A percentile compares a stretch with the other conserved stretches of the same genome.
Conservation (phyloP, 2,888 invertebrate genomes). For the Dendrolimus pini region DNA sequence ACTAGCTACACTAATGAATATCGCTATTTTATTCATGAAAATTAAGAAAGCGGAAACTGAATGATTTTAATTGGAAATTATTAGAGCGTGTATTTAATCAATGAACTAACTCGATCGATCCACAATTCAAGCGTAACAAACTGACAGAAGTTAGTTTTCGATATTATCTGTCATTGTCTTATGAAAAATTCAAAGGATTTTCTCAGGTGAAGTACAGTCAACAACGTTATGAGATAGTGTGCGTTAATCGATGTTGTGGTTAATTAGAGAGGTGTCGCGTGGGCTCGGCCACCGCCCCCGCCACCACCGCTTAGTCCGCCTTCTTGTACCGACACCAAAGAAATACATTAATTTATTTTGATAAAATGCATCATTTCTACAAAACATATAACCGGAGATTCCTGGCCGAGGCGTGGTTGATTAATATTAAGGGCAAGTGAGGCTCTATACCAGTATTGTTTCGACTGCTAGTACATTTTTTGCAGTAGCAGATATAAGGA, state of each 20-base stretch:
- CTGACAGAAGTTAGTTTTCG: background rate
- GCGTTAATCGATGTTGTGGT: slow-evolving; percentile 53
- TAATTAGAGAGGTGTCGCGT: slow-evolving; percentile 66
- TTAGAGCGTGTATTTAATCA: background rate
- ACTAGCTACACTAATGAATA: too few species aligned
- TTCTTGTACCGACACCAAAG: slow-evolving; percentile 24
- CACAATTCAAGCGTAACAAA: background rate
- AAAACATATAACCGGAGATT: too few species aligned
- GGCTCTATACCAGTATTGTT: too few species aligned
- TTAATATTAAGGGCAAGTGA: too few species aligned
- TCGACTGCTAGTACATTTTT: too few species aligned
- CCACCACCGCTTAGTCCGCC: slow-evolving; percentile 21
- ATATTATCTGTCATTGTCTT: background rate
- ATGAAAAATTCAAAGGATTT: background rate
- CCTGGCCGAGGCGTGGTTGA: too few species aligned
- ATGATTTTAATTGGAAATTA: too few species aligned
- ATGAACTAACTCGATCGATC: background rate
- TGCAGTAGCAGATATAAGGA: too few species aligned
- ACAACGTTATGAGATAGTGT: background rate
- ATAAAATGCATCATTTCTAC: too few species aligned
- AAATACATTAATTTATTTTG: slow-evolving; percentile 5
- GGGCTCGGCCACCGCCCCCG: slow-evolving; percentile 46
- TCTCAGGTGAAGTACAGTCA: background rate
- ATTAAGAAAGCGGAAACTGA: too few species aligned
- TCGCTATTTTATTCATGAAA: too few species aligned